phyloP scores from a whole-genome alignment of 2,797 vertebrate species.

The Protosalanx chinensis region DNA sequence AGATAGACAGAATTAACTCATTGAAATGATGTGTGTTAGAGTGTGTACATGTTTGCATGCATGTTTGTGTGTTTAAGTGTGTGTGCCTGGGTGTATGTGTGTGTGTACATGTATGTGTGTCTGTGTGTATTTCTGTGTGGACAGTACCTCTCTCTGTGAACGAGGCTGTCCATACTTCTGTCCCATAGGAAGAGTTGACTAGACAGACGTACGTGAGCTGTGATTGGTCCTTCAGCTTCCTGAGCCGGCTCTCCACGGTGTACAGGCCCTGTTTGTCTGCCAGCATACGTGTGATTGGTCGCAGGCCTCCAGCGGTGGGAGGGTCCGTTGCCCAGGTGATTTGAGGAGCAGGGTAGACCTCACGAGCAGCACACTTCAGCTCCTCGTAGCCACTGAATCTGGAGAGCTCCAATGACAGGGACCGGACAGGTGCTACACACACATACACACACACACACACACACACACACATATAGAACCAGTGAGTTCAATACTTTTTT shows the following conservation, averaged over 20 bases:
- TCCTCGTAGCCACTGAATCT: constrained; percentile 72
- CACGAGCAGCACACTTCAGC: constrained; percentile 61
- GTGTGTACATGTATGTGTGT: background rate
- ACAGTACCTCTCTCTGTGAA: constrained; percentile 66
- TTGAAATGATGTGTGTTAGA: background rate
- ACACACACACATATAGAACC: constrained; percentile 19
- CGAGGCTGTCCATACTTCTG: constrained; percentile 62
- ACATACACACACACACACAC: constrained; percentile 34
- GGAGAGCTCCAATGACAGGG: constrained; percentile 59
- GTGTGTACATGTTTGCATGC: background rate
- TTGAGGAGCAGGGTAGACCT: constrained; percentile 68
- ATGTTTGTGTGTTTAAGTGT: background rate
- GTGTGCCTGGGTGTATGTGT: background rate
- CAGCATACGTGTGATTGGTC: constrained; percentile 57
- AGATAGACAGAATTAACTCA: background rate
- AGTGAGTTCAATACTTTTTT: no score
- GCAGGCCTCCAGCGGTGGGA: constrained; percentile 50
- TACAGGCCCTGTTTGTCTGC: constrained; percentile 60
- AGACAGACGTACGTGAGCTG: constrained; percentile 72
- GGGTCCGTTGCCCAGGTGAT: constrained; percentile 69
- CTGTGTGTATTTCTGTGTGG: background rate
- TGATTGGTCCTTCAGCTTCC: constrained; percentile 37
- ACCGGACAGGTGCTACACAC: constrained; percentile 63
- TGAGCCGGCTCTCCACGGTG: constrained; percentile 64
- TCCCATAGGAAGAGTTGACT: constrained; percentile 55